Base-by-base conservation (phyloP, 2,888 invertebrate species). In the Yponomeuta malinellus region DNA sequence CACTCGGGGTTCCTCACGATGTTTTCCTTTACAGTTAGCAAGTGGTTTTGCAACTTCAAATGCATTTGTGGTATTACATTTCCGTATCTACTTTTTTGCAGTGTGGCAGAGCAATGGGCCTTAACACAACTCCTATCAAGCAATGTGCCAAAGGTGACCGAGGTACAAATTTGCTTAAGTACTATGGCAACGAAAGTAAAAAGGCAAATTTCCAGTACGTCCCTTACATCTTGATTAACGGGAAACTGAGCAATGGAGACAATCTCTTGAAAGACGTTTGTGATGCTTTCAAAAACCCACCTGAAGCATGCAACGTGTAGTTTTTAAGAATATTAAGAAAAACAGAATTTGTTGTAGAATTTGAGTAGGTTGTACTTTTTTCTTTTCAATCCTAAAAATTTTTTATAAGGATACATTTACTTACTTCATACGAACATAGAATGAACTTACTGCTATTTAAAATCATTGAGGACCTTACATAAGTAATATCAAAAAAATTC, bases 151-250 rank as follows among this genome's bases (percentile, higher is more conserved):
- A 82, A 71, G 74, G 80, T 1, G 31, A 69, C 5, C 77, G 71
- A 73, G 85, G 84, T 12, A 69, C 66, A 33, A 59, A 71, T 29
- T 73, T 74, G 10, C 52, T 63, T 4, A 66, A 63, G n/a, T 71
- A 73, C 63, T 81, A 82, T 71, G 86, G 83, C 10, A 78, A 78
- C 1, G 77, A 80, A 72, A 84, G 79, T 69, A 73, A 79, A 43
- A 78, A 76, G 70, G 77, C 73, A 2, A 72, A 75, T 23, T 81
- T 75, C 64, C 33, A 72, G 0, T 77, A 15, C 43, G 81, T 83
- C 5, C 87, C 87, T 2, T 77, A 81, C 71, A 73, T 83, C 15
- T 72, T 84, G 8, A 77, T 87, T 68, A 84, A 87, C 71, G 83
- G 81, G n/a, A 72, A 68, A 2, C 70, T 48, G 9, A 77, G 76